These are phyloP conservation scores for Pipistrellus pygmaeus DNA, from an alignment of 2,797 vertebrate genomes.

Conservation along the genomic window DNA sequence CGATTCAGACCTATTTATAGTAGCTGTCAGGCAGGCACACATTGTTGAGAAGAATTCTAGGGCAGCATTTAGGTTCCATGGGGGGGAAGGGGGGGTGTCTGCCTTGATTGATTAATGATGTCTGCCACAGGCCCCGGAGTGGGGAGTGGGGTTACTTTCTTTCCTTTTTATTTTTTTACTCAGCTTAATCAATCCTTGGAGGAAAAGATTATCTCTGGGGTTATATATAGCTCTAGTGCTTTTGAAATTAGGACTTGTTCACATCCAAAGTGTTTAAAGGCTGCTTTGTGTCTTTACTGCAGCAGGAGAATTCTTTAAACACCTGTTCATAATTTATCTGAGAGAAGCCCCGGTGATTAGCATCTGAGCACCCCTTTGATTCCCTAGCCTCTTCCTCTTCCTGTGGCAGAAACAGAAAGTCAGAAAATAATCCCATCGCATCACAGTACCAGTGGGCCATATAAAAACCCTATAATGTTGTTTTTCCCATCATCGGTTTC, in stretches of 20 bases:
- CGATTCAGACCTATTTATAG: neutral
- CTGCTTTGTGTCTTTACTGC: conserved; percentile 58
- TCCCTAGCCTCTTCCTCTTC: conserved; percentile 54
- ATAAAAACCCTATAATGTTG: conserved; percentile 62
- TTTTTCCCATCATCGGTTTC: conserved; percentile 57
- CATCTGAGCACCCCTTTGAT: neutral
- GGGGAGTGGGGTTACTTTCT: neutral
- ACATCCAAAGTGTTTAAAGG: conserved; percentile 52
- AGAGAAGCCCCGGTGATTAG: conserved; percentile 59
- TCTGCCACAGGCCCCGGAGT: neutral
- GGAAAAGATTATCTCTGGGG: conserved; percentile 29
- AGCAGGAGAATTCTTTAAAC: conserved; percentile 56
- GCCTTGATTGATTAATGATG: conserved; percentile 60
- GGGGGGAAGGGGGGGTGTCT: neutral
- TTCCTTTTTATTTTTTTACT: neutral
- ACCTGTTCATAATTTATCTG: conserved; percentile 68
- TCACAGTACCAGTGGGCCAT: conserved; percentile 36
- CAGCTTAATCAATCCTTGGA: conserved; percentile 52
- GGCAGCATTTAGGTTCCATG: neutral
- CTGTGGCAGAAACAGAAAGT: conserved; percentile 68
- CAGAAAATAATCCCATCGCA: conserved; percentile 51
- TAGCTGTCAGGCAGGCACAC: neutral
- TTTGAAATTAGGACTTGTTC: conserved; percentile 64
- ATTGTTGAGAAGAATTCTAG: conserved; percentile 10
- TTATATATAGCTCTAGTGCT: conserved; percentile 45